Percentiles rank a stretch among this genome's conserved stretches.
Evolutionary conservation across 2,113 vertebrate species (phyloP).

Genomic region (Pseudolaguvia tuberculata): DNA sequence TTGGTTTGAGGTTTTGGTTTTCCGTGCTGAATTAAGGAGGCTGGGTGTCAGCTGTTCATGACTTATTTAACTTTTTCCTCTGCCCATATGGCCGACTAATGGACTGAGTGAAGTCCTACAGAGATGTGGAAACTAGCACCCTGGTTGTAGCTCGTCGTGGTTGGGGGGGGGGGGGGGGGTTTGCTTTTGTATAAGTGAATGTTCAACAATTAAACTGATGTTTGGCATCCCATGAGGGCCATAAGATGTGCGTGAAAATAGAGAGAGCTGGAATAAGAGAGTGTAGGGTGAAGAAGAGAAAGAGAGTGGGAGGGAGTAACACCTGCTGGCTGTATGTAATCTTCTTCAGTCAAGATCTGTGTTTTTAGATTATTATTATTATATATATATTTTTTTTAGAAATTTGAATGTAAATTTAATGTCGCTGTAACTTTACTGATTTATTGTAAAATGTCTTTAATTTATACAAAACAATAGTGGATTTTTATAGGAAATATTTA

Average conservation of each 20-base stretch:
- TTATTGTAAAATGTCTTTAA: no score
- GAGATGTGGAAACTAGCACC: conserved; percentile 52
- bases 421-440: no score
- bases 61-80: conserved; percentile 70
- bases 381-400: background rate
- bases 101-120: background rate
- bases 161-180: conserved; percentile 1
- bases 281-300: conserved; percentile 28
- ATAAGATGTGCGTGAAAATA: conserved; percentile 48
- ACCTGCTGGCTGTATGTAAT: conserved; percentile 26
- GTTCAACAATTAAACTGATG: conserved; percentile 74
- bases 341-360: background rate
- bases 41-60: conserved; percentile 62
- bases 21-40: conserved; percentile 48
- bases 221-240: conserved; percentile 64
- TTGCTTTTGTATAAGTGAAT: conserved; percentile 63
- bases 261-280: conserved; percentile 7
- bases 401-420: background rate
- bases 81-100: conserved; percentile 65
- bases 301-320: conserved; percentile 18
- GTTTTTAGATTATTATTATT: background rate
- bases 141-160: conserved; percentile 20
- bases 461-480: no score
- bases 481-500: no score
- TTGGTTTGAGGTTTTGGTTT: conserved; percentile 29